A percentile compares a stretch with the other conserved stretches of the same genome.
Evolutionary conservation across 2,113 vertebrate genomes (phyloP).

Genomic region (Muntiacus muntjak): DNA sequence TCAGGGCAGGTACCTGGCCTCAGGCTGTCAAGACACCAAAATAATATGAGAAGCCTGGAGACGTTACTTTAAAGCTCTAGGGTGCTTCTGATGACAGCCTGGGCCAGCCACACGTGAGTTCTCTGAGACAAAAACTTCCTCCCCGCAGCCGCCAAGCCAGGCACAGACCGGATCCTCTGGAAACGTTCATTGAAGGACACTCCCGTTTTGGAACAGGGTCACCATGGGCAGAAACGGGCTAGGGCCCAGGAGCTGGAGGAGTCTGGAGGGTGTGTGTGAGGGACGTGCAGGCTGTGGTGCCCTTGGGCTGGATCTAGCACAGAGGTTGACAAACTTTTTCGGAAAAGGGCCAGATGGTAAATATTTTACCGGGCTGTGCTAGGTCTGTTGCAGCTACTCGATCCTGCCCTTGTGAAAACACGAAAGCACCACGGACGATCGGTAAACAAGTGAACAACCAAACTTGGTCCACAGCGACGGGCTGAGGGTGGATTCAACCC

Average conservation of each 20-base stretch:
- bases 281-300: neutral
- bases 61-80: fast-evolving
- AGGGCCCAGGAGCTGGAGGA: neutral
- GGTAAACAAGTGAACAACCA: neutral
- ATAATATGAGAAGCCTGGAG: neutral
- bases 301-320: neutral
- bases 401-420: neutral
- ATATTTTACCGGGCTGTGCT: neutral
- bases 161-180: neutral
- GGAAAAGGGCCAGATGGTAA: neutral
- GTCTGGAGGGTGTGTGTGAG: neutral
- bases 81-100: neutral
- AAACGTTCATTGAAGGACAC: neutral
- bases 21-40: neutral
- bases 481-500: neutral
- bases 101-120: neutral
- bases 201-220: neutral
- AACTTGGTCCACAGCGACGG: neutral
- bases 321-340: neutral
- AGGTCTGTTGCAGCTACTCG: neutral
- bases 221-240: fast-evolving
- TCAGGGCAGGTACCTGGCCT: neutral
- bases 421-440: fast-evolving
- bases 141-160: neutral
- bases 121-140: neutral